Evolutionary conservation across 2,797 vertebrate species (phyloP), one percentile per base, ranked within the genome.

Genomic region (Chloroceryle inda): DNA sequence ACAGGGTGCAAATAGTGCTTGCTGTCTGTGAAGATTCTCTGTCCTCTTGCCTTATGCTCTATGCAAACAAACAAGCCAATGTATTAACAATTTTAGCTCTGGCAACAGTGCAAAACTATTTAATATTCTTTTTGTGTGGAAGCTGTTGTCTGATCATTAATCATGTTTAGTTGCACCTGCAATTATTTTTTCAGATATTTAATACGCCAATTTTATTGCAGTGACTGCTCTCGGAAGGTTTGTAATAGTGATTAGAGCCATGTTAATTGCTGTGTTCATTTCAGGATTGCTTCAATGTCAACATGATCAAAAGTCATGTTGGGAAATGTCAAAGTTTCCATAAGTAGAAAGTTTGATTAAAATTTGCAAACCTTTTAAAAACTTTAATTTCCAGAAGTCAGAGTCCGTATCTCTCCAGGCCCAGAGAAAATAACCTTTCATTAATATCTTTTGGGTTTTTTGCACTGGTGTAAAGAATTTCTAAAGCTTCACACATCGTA

Each of bases 81-180:
- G 69, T 49, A 71, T 78, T 66, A 96, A 81, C 45, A 96, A 85
- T 75, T 62, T 92, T 95, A 80, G 64, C 79, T 92, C 74, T 94
- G 96, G 80, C 77, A 85, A 66, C 89, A 87, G 80, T 95, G 85
- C n/a, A 83, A 84, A 85, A 66, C 88, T 97, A 6, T 59, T 98
- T 98, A 96, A 89, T 94, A 98, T 97, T 98, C 92, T 86, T 94
- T 94, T 91, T 88, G 72, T 71, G 92, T 80, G 67, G 86, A 94
- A 89, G 79, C 78, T 96, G 96, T 97, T 96, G 84, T 95, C 87
- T 98, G 87, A 95, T 97, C 97, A 97, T 98, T 97, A 98, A 97
- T 98, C 97, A 96, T 96, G 82, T 97, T 98, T 97, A 97, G 96
- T 96, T 97, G 92, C 92, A 98, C 94, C 91, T 96, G 91, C 92